Base-by-base conservation (phyloP, 2,888 invertebrate genomes). In the Arenicola marina region DNA sequence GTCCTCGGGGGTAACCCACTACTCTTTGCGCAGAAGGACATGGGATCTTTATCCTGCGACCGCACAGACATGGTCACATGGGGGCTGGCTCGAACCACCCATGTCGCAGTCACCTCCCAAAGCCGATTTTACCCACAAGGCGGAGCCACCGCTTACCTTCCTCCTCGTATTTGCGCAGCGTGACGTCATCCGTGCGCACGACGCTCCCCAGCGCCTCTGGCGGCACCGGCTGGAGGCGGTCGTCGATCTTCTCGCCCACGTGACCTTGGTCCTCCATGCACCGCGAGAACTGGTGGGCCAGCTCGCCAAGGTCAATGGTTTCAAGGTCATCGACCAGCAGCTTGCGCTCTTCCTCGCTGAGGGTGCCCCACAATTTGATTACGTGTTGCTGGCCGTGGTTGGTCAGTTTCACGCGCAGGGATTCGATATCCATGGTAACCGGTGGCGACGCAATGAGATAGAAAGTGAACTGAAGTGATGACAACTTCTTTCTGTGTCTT, bases 161-260 rank as follows among this genome's bases (percentile, higher is more conserved):
- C n/a, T 86, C 85, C 76, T 91, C 88, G 77, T 93, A 95, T 11
- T 86, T 84, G 21, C 85, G 80, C 29, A 93, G 83, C 70, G 89
- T 87, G 15, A 90, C 89, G 0, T 85, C 75, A 1, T 86, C 84
- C 11, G 90, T 87, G n/a, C 88, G 85, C 0, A 88, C 87, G n/a
- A 91, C 89, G 0, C 93, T 90, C 56, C 92, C 91, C 73, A 92
- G 90, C 67, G 91, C 89, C 15, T 89, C 87, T n/a, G 89, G 85
- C 0, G 94, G 92, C 58, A 96, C 89, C 0, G 95, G 94, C 76
- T 92, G 89, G 78, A 96, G 86, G 67, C 90, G 88, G 67, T 91
- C 89, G 76, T 95, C 94, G 46, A 92, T 81, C 79, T 90, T 91
- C 72, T 89, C 87, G 26, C 68, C 61, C 0, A 65, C 72, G 45